Evolutionary conservation across 1,140 invertebrate species (phyloP).

Genomic region (Cataglyphis hispanica): DNA sequence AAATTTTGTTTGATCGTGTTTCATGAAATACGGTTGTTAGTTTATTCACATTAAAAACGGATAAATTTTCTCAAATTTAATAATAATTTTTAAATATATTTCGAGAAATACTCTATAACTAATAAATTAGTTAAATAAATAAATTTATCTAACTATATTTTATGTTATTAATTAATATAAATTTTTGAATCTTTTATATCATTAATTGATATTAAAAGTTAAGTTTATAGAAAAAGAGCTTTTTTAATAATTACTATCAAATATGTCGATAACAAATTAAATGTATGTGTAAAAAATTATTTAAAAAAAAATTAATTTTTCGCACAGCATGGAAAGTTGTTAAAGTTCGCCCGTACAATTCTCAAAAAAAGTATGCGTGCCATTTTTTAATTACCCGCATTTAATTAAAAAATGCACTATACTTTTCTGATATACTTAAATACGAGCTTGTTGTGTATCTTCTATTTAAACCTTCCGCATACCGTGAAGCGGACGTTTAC

Average conservation of each 20-base stretch:
- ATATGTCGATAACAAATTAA: not conserved
- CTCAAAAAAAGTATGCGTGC: not conserved
- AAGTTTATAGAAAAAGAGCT: not conserved
- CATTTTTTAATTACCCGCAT: slow-evolving; percentile 53
- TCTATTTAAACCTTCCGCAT: not conserved
- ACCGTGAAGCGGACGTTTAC: not conserved
- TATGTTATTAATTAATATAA: not conserved
- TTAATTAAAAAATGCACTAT: slow-evolving; percentile 54
- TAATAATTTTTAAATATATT: not conserved
- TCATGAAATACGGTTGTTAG: not conserved
- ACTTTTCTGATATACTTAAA: slow-evolving; percentile 13
- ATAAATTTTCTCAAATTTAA: not conserved
- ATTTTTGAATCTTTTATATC: not conserved
- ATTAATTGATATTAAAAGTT: not conserved
- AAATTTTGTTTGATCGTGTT: slow-evolving; percentile 27
- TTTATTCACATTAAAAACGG: not conserved
- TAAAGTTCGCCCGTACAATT: not conserved
- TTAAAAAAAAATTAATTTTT: not conserved
- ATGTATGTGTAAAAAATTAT: not conserved
- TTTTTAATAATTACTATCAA: not conserved
- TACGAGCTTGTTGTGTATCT: not conserved
- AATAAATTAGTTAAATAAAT: too few relatives aligned
- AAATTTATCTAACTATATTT: too few relatives aligned
- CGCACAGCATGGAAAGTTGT: not conserved
- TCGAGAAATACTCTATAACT: not conserved